Base-by-base conservation (phyloP, 2,797 vertebrate species). In the Nyctalus aviator region DNA sequence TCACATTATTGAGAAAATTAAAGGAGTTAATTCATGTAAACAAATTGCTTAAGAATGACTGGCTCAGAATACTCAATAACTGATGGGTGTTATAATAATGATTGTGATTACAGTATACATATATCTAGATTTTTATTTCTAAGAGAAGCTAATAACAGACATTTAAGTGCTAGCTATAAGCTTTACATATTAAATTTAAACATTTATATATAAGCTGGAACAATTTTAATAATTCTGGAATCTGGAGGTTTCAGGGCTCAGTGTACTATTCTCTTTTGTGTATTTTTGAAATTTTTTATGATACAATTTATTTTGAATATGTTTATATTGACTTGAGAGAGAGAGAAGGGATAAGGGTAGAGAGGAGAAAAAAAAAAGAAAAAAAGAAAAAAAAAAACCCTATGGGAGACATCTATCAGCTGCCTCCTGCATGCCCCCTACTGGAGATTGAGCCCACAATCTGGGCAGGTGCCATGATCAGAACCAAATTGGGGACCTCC, bases 141-240 rank as follows among this genome's bases (percentile, higher is more conserved):
- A 5, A 85, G 78, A 88, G 21, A 76, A 55, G 30, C 62, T 90
- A n/a, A 48, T 84, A 71, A 20, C 15, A 84, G 32, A 78, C 35
- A 84, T 77, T 93, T 76, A 83, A 62, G 77, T 93, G 82, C 69
- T 88, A 72, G 21, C 62, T 48, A 1, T 81, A 81, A 85, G 9
- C 55, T 57, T 79, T 93, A 50, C 27, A 53, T 9, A 15, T 89
- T 48, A 81, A 44, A 62, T 81, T 75, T 25, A 85, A 93, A 30
- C 27, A 90, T 92, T 48, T 75, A 75, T 77, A 75, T 68, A 27
- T 68, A 90, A 85, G 27, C 57, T 41, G 75, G 76, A 84, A 72
- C 30, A 46, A 35, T 68, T 81, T 89, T 76, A 69, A 14, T 90
- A 86, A 25, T 76, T 95, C 66, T 79, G 37, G 48, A 72, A 79